Evolutionary conservation across 2,113 vertebrate species (phyloP), one percentile per base, ranked within the genome.

Genomic region (Rhinolophus ferrumequinum): DNA sequence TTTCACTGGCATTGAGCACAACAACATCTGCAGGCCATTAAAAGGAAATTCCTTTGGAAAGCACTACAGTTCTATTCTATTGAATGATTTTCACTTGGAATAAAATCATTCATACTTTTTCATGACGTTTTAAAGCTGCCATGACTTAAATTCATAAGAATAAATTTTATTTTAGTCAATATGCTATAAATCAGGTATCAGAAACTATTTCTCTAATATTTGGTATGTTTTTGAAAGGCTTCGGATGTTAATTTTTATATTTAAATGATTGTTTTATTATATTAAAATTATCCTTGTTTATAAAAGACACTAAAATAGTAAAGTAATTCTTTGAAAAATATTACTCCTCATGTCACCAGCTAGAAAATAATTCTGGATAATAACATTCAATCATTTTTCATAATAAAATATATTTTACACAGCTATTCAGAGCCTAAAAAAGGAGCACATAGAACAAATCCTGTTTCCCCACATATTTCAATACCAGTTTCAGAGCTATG

Each of bases 11-110:
- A 88, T 52, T 60, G 91, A 97, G 94, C 76, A 97, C n/a, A 58
- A 1, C 85, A 97, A 96, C 67, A 96, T 96, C 90, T 97, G 77
- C 60, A 97, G 93, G 52, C 58, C 54, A 67, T 96, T 96, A 95
- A 92, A 97, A 52, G 90, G 90, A 85, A n/a, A 96, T 70, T 81
- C n/a, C 77, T 98, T 90, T 86, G 67, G 62, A 91, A 88, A 95
- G 64, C 73, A 66, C 69, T 60, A 77, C 47, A 88, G 58, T 96
- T 77, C 79, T 66, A 93, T 19, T 91, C 35, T 35, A 73, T n/a
- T 64, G 67, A 82, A 62, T 88, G 69, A 70, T 92, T 92, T 83
- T 92, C 86, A 86, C 67, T 86, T 88, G 62, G 56, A 94, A 92
- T 47, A 47, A 93, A 94, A 50, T 94, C 41, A 82, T 88, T 95